A percentile compares a stretch with the other conserved stretches of the same genome.
Evolutionary conservation across 2,113 vertebrate species (phyloP).

Genomic region (Eidolon helvum): DNA sequence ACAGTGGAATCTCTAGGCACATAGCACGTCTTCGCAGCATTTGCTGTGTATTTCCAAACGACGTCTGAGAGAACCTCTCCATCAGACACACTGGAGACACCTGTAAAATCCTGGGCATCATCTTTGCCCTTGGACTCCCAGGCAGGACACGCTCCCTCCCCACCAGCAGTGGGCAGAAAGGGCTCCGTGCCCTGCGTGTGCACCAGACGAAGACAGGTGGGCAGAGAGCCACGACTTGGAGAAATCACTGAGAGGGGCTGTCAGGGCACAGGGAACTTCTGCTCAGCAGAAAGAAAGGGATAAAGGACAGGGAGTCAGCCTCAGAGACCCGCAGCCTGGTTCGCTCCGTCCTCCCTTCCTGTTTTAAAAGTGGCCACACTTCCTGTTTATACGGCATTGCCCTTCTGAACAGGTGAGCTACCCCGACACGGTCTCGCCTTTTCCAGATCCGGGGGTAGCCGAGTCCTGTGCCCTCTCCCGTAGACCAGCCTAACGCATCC

Average conservation of each 20-base stretch:
- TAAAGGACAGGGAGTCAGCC: not conserved
- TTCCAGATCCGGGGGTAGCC: not conserved
- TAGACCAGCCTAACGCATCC: accelerated
- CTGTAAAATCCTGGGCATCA: not conserved
- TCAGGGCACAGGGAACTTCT: not conserved
- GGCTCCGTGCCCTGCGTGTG: not conserved
- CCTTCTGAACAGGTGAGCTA: not conserved
- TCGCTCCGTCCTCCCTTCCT: not conserved
- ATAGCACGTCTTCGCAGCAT: not conserved
- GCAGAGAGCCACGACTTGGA: not conserved
- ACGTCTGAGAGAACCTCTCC: not conserved
- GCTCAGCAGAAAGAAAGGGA: not conserved
- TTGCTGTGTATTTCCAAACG: not conserved
- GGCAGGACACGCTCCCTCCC: not conserved
- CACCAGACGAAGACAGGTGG: not conserved
- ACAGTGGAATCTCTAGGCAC: not conserved
- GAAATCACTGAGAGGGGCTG: not conserved
- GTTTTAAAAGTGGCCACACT: not conserved
- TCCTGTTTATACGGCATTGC: not conserved
- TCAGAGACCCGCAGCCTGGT: not conserved
- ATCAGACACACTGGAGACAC: not conserved
- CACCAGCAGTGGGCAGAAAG: not conserved
- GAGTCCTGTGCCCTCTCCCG: not conserved
- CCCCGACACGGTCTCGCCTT: not conserved
- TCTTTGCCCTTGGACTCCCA: slow-evolving; percentile 34